Evolutionary conservation across 2,888 invertebrate species (phyloP), one percentile per base, ranked within the genome.

Genomic region (Iphiclides podalirius): DNA sequence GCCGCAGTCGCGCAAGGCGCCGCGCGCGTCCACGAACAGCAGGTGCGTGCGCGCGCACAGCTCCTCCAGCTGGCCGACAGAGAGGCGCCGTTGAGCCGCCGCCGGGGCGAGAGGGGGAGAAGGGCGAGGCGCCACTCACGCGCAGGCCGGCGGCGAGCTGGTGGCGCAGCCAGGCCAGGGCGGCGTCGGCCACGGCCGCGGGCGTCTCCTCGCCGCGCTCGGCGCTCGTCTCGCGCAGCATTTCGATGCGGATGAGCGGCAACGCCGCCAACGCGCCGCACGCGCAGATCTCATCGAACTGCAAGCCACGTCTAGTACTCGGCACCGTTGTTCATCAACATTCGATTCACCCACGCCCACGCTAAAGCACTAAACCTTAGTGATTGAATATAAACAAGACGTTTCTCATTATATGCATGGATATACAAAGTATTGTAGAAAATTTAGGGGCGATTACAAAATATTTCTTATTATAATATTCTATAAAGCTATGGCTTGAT

Each of bases 1-100:
- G 53, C 92, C 91, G 81, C 95, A 95, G 85, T 96, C 95, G 63
- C 94, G 94, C 59, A 96, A 88, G 28, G 92, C 92, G 71, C 95
- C 95, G 72, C 92, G 93, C 53, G 91, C 86, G 59, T 94, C 94
- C 66, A 95, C 90, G 79, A 93, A 95, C 67, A 95, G 82, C 79
- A 95, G 90, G 72, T 94, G 94, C 13, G 92, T 91, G 86, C 94
- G 94, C 66, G 93, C 91, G 45, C 86, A 84, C 53, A 92, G 69
- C 59, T 87, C 80, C 47, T 67, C 76, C 54, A 83, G 53, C 70
- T 75, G 58, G 11, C 42, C 41, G 15, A 23, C 11, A 20, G 0
- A 26, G 16, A 8, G 4, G 6, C 11, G 13, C 6, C 17, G 6
- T 17, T n/a, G n/a, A n/a, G n/a, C n/a, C n/a, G n/a, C n/a, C n/a